phyloP scores from a whole-genome alignment of 2,797 vertebrate species.

The Megaceryle alcyon region DNA sequence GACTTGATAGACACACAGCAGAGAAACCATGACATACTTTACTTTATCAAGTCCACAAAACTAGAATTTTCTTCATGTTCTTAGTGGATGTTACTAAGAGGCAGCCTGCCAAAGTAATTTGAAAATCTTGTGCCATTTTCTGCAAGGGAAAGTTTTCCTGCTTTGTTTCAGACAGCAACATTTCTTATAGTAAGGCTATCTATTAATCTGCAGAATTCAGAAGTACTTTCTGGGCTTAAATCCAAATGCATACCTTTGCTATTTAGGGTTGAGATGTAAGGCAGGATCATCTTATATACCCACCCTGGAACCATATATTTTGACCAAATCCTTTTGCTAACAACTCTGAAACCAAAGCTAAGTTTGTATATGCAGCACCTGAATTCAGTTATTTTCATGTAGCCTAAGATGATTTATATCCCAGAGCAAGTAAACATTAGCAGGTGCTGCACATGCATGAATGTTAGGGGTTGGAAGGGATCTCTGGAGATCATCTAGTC shows the following conservation, averaged over 20 bases:
- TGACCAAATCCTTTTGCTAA: background rate
- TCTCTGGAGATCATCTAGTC: too few species aligned
- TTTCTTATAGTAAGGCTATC: background rate
- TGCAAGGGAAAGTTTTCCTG: background rate
- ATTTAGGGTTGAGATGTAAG: background rate
- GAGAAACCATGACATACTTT: background rate
- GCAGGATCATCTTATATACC: background rate
- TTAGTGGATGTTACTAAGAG: background rate
- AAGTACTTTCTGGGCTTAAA: background rate
- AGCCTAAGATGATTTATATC: background rate
- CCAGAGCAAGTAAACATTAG: background rate
- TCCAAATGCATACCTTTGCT: background rate
- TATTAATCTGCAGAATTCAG: background rate
- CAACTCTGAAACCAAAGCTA: background rate
- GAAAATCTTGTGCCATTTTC: background rate
- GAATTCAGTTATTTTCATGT: background rate
- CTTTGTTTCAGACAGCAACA: background rate
- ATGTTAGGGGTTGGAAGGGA: too few species aligned
- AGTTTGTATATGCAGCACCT: background rate
- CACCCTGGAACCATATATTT: background rate
- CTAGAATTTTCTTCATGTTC: background rate
- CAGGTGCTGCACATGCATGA: background rate
- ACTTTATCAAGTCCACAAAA: background rate
- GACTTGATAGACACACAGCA: background rate
- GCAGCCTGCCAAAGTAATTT: background rate